phyloP scores from a whole-genome alignment of 1,140 invertebrate species.

The Matsumurasca onukii region DNA sequence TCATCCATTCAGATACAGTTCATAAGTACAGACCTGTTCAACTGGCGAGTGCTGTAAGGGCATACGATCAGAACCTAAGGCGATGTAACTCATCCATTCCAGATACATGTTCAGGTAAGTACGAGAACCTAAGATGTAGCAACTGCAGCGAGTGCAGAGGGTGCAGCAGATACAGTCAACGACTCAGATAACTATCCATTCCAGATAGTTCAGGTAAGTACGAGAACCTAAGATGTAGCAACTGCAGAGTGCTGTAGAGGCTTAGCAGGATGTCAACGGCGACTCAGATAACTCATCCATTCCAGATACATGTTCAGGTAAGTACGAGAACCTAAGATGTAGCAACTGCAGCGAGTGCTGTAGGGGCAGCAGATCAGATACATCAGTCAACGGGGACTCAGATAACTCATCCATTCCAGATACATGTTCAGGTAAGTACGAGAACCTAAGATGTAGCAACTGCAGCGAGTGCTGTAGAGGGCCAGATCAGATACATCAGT shows the following conservation, averaged over 20 bases:
- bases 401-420: conserved; percentile 50
- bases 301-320: conserved; percentile 43
- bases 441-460: background rate
- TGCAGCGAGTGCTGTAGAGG: no score
- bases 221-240: no score
- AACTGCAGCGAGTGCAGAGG: background rate
- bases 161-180: no score
- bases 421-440: conserved; percentile 30
- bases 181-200: background rate
- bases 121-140: background rate
- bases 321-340: conserved; percentile 16
- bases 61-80: no score
- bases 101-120: conserved; percentile 40
- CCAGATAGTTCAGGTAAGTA: no score
- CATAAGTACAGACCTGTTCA: no score
- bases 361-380: conserved; percentile 46
- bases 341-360: conserved; percentile 54
- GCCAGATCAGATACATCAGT: conserved; percentile 30
- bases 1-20: background rate
- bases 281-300: background rate
- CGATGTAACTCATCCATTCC: conserved; percentile 37
- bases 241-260: no score
- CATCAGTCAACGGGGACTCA: conserved; percentile 46
- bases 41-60: no score
- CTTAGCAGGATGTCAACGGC: no score